Conservation (phyloP, 2,888 invertebrate species). For the Drosophila rubida region DNA sequence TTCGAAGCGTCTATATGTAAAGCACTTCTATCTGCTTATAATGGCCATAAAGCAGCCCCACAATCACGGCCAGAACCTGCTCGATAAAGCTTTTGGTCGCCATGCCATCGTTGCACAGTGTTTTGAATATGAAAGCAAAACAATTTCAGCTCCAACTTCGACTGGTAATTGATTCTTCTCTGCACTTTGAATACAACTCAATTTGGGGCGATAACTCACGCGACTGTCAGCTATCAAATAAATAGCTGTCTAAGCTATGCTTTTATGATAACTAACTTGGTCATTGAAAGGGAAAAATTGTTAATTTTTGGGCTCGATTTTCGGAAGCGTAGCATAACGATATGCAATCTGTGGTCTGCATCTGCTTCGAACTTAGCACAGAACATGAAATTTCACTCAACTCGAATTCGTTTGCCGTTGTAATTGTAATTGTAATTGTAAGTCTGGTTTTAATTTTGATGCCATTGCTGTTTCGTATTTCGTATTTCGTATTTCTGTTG, state of each 20-base stretch:
- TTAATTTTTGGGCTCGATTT: too few species aligned
- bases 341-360: constrained; percentile 24
- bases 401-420: background rate
- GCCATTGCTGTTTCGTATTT: constrained; percentile 4
- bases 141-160: background rate
- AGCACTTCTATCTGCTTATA: constrained; percentile 4
- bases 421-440: constrained; percentile 34
- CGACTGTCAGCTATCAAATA: background rate
- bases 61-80: background rate
- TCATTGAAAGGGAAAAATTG: too few species aligned
- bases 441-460: constrained; percentile 26
- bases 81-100: background rate
- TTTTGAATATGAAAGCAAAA: background rate
- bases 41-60: constrained; percentile 1
- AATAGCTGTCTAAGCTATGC: background rate
- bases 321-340: background rate
- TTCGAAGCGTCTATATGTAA: background rate
- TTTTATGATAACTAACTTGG: too few species aligned
- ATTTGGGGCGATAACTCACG: background rate
- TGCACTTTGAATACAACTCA: background rate
- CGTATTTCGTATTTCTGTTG: too few species aligned
- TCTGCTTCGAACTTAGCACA: constrained; percentile 18
- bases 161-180: background rate
- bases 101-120: background rate
- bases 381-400: constrained; percentile 12